phyloP scores from a whole-genome alignment of 53 echinoderm and acorn worm species.

The Paelopatides confundens region DNA sequence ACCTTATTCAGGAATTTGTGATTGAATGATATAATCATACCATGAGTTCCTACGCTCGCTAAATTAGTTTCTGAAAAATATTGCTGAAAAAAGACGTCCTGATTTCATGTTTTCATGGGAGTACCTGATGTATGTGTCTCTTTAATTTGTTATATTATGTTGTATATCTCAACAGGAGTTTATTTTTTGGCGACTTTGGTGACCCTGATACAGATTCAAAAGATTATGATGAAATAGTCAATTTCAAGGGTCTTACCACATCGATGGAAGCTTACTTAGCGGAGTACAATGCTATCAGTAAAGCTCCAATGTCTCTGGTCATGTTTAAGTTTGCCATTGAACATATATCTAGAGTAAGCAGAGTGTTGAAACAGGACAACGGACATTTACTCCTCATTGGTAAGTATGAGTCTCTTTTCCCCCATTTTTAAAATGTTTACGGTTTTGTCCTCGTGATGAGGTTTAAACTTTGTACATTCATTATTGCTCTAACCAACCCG shows the following conservation, averaged over 20 bases:
- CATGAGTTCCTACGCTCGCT: no score
- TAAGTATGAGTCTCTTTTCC: constrained; percentile 33
- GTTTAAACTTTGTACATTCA: no score
- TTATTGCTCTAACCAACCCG: no score
- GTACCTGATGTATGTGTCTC: no score
- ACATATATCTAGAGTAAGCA: constrained; percentile 94
- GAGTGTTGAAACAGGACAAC: constrained; percentile 97
- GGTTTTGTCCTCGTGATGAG: no score
- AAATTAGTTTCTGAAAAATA: no score
- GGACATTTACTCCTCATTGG: constrained; percentile 93
- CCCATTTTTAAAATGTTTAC: no score
- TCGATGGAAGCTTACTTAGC: constrained; percentile 87
- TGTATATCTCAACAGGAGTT: constrained; percentile 60
- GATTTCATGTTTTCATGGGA: no score
- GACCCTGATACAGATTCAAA: constrained; percentile 91
- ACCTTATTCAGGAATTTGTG: no score
- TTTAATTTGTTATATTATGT: background rate
- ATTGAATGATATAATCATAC: no score
- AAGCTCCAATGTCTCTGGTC: constrained; percentile 97
- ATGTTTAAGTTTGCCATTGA: constrained; percentile 99
- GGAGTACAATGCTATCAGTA: constrained; percentile 95
- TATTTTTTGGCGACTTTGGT: constrained; percentile 93
- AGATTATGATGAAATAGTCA: constrained; percentile 88
- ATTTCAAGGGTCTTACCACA: constrained; percentile 83
- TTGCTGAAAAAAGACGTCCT: no score